Evolutionary conservation across 2,797 vertebrate species (phyloP).

Genomic region (Spinibarbus caldwelli): DNA sequence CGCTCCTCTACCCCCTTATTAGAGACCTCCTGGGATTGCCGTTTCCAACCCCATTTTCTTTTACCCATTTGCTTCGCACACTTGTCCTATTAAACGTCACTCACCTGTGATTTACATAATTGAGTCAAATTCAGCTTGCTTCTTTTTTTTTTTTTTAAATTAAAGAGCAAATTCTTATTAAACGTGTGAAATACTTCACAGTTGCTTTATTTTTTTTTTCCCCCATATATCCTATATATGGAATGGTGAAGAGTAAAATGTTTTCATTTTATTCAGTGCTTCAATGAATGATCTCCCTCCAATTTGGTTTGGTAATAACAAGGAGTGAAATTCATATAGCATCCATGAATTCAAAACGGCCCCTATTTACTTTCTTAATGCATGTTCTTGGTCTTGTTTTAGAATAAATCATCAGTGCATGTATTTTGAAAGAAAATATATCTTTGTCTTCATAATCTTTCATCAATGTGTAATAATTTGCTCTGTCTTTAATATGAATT

Average conservation of each 20-base stretch:
- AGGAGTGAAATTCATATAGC: not conserved
- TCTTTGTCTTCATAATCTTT: not conserved
- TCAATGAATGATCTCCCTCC: too few species aligned
- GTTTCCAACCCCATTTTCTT: constrained; percentile 60
- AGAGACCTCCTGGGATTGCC: constrained; percentile 71
- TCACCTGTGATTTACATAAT: constrained; percentile 62
- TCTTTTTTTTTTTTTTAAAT: constrained; percentile 42
- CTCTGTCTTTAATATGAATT: not conserved
- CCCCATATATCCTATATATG: too few species aligned
- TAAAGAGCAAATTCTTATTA: constrained; percentile 57
- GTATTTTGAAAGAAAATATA: not conserved
- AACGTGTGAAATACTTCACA: constrained; percentile 52
- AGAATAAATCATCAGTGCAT: not conserved
- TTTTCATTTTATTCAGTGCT: not conserved
- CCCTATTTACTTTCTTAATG: too few species aligned
- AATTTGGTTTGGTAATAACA: not conserved
- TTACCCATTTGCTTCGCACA: constrained; percentile 60
- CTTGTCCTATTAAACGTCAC: constrained; percentile 61
- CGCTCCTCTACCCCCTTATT: constrained; percentile 69
- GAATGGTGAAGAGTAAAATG: constrained; percentile 19
- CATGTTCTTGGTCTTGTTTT: not conserved
- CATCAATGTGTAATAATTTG: not conserved
- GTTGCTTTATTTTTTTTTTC: too few species aligned
- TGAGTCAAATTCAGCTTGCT: constrained; percentile 38
- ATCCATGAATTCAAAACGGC: too few species aligned